Evolutionary conservation across 1,140 invertebrate genomes (phyloP).

Genomic region (Lasaia peninsularis): DNA sequence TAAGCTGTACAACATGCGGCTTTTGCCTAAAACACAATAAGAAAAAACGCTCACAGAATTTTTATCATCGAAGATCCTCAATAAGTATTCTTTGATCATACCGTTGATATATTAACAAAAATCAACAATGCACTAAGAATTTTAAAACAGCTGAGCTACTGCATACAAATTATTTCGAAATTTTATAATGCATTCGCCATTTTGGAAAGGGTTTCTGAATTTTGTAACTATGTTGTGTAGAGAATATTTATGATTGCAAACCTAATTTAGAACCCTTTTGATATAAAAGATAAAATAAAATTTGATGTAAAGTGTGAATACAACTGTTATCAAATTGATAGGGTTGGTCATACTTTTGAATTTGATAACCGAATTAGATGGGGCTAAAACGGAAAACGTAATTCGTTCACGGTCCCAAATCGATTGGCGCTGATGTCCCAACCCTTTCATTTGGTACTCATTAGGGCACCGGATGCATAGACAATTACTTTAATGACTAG

Average conservation of each 20-base stretch:
- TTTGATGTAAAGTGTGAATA: no score
- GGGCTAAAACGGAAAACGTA: constrained; percentile 43
- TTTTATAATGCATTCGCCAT: constrained; percentile 14
- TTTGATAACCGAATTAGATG: not conserved
- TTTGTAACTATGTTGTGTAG: not conserved
- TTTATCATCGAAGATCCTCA: constrained; percentile 40
- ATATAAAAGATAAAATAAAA: no score
- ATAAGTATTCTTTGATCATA: constrained; percentile 50
- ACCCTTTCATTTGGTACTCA: constrained; percentile 65
- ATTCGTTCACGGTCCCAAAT: constrained; percentile 62
- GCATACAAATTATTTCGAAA: constrained; percentile 49
- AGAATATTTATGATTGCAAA: not conserved
- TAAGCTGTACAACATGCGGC: not conserved
- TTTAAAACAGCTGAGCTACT: constrained; percentile 39
- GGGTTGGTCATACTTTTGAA: no score
- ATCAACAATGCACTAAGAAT: constrained; percentile 50
- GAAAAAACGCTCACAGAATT: constrained; percentile 36
- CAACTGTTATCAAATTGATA: no score
- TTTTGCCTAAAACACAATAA: constrained; percentile 8
- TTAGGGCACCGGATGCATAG: constrained; percentile 57
- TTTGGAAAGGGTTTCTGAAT: constrained; percentile 16
- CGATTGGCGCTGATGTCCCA: constrained; percentile 42
- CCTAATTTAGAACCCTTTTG: no score
- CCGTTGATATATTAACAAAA: constrained; percentile 57
- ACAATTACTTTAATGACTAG: constrained; percentile 55